Conservation (phyloP, 2,113 vertebrate genomes). For the Brachyhypopomus occidentalis region DNA sequence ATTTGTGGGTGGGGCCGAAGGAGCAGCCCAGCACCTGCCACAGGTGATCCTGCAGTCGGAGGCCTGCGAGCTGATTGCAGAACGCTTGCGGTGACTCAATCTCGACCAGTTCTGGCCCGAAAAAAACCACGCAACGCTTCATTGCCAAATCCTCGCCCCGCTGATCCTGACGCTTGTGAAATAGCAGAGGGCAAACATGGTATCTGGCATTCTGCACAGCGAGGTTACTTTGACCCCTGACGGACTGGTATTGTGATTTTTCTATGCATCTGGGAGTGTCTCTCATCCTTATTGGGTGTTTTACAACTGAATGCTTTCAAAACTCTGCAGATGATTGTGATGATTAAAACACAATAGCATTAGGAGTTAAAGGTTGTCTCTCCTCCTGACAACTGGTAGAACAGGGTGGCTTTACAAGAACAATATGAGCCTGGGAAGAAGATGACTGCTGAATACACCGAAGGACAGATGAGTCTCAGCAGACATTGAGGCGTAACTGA, state of each 20-base stretch:
- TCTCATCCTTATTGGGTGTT: not conserved
- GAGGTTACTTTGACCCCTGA: not conserved
- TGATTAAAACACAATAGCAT: not conserved
- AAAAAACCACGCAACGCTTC: constrained; percentile 19
- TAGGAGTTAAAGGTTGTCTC: not conserved
- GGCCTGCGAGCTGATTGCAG: constrained; percentile 37
- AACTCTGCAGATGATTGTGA: not conserved
- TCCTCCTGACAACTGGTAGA: not conserved
- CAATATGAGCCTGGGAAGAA: not conserved
- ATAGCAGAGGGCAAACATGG: not conserved
- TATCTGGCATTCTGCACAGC: not conserved
- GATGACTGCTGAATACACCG: not conserved
- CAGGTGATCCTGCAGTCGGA: constrained; percentile 44
- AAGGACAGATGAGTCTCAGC: constrained; percentile 13
- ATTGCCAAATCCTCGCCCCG: constrained; percentile 33
- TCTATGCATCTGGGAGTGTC: not conserved
- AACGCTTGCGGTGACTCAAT: constrained; percentile 49
- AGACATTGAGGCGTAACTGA: constrained; percentile 28
- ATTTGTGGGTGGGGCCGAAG: constrained; percentile 29
- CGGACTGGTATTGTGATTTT: not conserved
- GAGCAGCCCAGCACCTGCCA: constrained; percentile 45
- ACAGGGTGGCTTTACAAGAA: not conserved
- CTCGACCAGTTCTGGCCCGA: constrained; percentile 31
- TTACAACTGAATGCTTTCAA: not conserved
- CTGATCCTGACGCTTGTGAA: constrained; percentile 35